Evolutionary conservation across 2,113 vertebrate genomes (phyloP).

Genomic region (Toxotes jaculatrix): DNA sequence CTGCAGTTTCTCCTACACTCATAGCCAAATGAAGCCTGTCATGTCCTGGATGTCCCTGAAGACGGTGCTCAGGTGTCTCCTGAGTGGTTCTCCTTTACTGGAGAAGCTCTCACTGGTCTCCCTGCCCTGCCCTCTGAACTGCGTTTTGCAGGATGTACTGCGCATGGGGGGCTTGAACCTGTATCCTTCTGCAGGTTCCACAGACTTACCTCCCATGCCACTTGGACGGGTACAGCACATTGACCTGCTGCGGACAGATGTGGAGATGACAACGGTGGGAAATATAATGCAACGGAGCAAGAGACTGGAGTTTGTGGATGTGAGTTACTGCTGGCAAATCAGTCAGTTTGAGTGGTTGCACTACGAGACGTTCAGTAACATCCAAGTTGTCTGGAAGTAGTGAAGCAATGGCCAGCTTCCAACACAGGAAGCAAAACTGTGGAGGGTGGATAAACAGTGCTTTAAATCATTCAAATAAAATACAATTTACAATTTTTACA

Average conservation of each 20-base stretch:
- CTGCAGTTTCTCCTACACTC: conserved; percentile 77
- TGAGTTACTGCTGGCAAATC: conserved; percentile 81
- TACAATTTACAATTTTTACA: neutral
- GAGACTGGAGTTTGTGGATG: conserved; percentile 70
- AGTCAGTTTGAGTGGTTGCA: conserved; percentile 20
- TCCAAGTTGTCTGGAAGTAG: conserved; percentile 63
- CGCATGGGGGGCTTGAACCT: fast-evolving
- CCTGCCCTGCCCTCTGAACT: conserved; percentile 79
- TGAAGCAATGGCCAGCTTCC: conserved; percentile 3
- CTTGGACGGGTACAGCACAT: conserved; percentile 54
- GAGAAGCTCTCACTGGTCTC: conserved; percentile 80
- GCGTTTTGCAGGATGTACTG: conserved; percentile 67
- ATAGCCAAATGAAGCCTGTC: conserved; percentile 67
- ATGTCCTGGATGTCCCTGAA: conserved; percentile 77
- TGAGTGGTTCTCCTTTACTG: conserved; percentile 75
- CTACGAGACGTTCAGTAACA: conserved; percentile 13
- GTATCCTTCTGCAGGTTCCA: neutral
- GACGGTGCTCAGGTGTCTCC: conserved; percentile 69
- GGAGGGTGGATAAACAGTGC: neutral
- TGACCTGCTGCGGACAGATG: conserved; percentile 71
- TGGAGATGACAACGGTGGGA: conserved; percentile 64
- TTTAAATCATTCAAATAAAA: neutral
- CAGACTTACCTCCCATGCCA: conserved; percentile 25
- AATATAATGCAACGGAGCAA: conserved; percentile 60
- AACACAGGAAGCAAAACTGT: neutral